Base-by-base conservation (phyloP, 1,140 invertebrate species). In the Campoletis sonorensis region DNA sequence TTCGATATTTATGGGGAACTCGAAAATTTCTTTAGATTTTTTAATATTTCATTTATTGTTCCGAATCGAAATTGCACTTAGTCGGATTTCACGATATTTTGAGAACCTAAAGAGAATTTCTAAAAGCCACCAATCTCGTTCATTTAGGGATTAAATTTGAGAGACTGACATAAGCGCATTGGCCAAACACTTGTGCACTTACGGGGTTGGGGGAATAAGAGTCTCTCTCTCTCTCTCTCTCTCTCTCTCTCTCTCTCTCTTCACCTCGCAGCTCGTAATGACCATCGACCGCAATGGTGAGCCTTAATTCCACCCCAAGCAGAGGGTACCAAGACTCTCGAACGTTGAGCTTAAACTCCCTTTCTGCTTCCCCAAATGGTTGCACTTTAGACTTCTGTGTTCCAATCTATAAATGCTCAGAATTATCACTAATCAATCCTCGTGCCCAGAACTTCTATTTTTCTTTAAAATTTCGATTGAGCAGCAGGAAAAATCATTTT, bases 321-420 rank as follows among this genome's bases (percentile, higher is more conserved):
- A 30, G 61, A 37, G 37, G 71, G 7, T 21, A 37, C 51, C n/a
- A 54, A 54, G 18, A 4, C 51, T 18, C 68, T 45, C 71, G 1
- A 73, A 73, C 37, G 21, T 23, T 7, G 16, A 71, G 30, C 40
- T 45, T 11, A 45, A 45, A 45, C 40, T 45, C 11, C 40, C 40
- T 11, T 45, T 13, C 40, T 13, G 1, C 40, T 10, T 45, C n/a
- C 15, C 40, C 1, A 3, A 26, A n/a, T 89, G 87, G 87, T 87
- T 84, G 84, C 89, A 89, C 89, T 90, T 91, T 91, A 88, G 89
- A 90, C 88, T 90, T 88, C n/a, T 84, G 87, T 83, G 82, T 54
- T 88, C 13, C 85, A 86, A 79, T 73, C 78, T 82, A 88, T 91
- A 91, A 90, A 89, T 91, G 90, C 87, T 88, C 88, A 82, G 85